These are phyloP conservation scores for Diabrotica balteata DNA, from an alignment of 2,888 invertebrate genomes.

Conservation along the genomic window DNA sequence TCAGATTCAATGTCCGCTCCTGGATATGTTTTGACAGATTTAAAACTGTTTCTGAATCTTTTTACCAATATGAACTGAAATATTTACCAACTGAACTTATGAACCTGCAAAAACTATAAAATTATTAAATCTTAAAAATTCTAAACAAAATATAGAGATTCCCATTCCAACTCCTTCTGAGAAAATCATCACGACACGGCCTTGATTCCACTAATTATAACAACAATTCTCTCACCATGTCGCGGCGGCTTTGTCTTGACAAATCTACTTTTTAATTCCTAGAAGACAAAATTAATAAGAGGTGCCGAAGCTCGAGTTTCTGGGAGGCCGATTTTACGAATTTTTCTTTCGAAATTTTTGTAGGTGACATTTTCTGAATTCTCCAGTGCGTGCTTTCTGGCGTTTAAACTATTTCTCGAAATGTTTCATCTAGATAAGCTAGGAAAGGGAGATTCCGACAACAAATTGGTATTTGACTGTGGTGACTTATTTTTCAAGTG, in stretches of 20 bases:
- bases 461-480: background rate
- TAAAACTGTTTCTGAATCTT: no score
- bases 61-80: no score
- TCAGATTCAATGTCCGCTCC: no score
- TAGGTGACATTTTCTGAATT: conserved; percentile 27
- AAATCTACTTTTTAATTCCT: conserved; percentile 38
- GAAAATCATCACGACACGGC: background rate
- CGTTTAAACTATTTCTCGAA: conserved; percentile 15
- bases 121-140: no score
- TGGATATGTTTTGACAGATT: no score
- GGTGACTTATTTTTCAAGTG: no score
- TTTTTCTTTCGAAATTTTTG: conserved; percentile 24
- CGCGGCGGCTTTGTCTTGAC: conserved; percentile 33
- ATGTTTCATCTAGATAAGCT: conserved; percentile 1
- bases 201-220: conserved; percentile 32
- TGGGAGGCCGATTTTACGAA: conserved; percentile 34
- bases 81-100: no score
- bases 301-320: conserved; percentile 19
- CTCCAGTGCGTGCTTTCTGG: conserved; percentile 7
- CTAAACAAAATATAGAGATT: no score
- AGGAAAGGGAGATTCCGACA: background rate
- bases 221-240: conserved; percentile 33
- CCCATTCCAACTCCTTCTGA: background rate
- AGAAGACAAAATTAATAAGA: conserved; percentile 37
- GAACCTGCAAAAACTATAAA: no score